phyloP scores from a whole-genome alignment of 2,113 vertebrate species.

The Melanerpes aurifrons region DNA sequence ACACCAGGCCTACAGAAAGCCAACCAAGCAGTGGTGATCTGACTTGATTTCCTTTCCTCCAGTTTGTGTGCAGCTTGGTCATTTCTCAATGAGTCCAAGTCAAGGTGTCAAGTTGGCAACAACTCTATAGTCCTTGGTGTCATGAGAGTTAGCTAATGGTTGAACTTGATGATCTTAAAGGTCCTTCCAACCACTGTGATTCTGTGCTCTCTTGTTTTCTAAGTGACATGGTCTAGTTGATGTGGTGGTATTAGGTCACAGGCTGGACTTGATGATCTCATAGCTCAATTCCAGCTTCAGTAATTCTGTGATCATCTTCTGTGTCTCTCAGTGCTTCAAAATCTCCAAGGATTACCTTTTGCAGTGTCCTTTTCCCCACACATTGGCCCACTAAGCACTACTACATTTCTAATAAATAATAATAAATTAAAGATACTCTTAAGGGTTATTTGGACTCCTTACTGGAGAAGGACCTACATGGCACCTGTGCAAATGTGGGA shows the following conservation, averaged over 20 bases:
- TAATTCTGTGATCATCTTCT: not conserved
- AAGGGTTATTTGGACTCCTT: not conserved
- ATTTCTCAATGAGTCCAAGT: not conserved
- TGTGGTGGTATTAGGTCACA: no score
- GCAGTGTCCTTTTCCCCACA: not conserved
- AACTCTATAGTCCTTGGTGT: not conserved
- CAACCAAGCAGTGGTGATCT: not conserved
- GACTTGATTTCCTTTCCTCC: not conserved
- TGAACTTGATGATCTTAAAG: no score
- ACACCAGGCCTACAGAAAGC: not conserved
- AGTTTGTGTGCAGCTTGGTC: not conserved
- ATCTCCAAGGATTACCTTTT: not conserved
- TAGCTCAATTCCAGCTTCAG: no score
- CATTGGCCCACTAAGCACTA: not conserved
- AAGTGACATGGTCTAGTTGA: no score
- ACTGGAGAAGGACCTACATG: not conserved
- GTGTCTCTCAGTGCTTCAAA: not conserved
- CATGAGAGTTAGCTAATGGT: no score
- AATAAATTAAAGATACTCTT: conserved; percentile 57
- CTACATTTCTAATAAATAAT: conserved; percentile 60
- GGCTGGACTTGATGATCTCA: no score
- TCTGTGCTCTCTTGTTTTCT: no score
- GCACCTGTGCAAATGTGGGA: not conserved
- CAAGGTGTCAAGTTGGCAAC: not conserved
- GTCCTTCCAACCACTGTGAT: no score